phyloP scores from a whole-genome alignment of 1,140 invertebrate species.

The Vanessa atalanta region DNA sequence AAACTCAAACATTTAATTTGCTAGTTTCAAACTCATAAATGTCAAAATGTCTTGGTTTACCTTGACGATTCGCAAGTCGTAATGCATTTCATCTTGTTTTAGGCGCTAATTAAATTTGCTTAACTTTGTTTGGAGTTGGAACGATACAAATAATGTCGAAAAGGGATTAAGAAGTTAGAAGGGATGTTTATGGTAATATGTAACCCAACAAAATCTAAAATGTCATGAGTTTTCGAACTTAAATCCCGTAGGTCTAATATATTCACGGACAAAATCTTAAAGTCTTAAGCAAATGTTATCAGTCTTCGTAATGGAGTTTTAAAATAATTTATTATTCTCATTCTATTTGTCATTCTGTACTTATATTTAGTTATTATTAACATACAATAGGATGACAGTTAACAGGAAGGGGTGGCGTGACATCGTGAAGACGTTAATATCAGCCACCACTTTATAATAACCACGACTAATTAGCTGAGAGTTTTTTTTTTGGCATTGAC shows the following conservation, averaged over 20 bases:
- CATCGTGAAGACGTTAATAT: too few relatives aligned
- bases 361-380: too few relatives aligned
- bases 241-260: conserved; percentile 1
- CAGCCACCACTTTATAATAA: too few relatives aligned
- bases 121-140: conserved; percentile 19
- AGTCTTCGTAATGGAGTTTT: background rate
- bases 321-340: too few relatives aligned
- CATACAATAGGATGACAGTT: too few relatives aligned
- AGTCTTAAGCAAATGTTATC: conserved; percentile 2
- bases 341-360: too few relatives aligned
- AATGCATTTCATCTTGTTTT: conserved; percentile 23
- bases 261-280: conserved; percentile 3
- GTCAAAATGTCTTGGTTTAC: conserved; percentile 46
- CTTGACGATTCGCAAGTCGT: conserved; percentile 36
- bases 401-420: too few relatives aligned
- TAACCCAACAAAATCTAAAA: conserved; percentile 7
- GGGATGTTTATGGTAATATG: conserved; percentile 14
- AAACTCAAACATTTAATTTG: conserved; percentile 44
- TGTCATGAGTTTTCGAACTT: conserved; percentile 12
- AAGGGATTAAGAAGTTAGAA: conserved; percentile 25
- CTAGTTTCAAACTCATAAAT: conserved; percentile 52
- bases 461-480: too few relatives aligned
- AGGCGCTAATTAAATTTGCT: conserved; percentile 40
- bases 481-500: too few relatives aligned
- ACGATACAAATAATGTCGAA: conserved; percentile 24